Conservation (phyloP, 2,113 vertebrate species). For the Macrotis lagotis region DNA sequence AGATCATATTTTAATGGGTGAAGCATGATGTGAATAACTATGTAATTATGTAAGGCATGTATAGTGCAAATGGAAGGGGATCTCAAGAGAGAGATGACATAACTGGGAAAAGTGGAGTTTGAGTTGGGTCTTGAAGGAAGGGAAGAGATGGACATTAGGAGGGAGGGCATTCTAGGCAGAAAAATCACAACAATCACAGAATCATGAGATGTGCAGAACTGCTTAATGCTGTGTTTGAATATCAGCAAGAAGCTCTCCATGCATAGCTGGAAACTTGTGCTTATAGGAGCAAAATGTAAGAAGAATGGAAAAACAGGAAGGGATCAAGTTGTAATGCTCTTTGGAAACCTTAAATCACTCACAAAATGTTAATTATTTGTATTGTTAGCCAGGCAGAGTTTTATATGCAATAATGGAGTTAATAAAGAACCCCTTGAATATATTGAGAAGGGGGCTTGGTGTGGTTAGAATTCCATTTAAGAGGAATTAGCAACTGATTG, state of each 20-base stretch:
- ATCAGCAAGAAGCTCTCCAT: neutral
- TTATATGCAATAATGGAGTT: neutral
- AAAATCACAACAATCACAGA: neutral
- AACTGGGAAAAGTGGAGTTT: neutral
- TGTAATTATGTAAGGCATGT: neutral
- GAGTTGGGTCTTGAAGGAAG: neutral
- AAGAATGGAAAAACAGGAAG: neutral
- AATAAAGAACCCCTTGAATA: neutral
- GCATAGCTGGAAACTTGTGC: neutral
- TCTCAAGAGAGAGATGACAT: neutral
- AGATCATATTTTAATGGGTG: neutral
- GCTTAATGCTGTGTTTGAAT: neutral
- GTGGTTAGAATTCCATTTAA: neutral
- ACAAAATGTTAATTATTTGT: neutral
- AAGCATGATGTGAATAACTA: neutral
- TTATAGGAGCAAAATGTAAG: neutral
- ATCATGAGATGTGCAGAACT: neutral
- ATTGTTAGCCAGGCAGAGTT: neutral
- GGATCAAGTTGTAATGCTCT: neutral
- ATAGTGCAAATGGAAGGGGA: neutral
- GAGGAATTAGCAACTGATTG: neutral
- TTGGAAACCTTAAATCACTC: neutral
- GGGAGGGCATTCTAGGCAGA: neutral
- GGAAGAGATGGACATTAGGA: neutral
- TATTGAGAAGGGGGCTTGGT: neutral